phyloP scores from a whole-genome alignment of 2,888 invertebrate species.

The Meandrusa payeni region DNA sequence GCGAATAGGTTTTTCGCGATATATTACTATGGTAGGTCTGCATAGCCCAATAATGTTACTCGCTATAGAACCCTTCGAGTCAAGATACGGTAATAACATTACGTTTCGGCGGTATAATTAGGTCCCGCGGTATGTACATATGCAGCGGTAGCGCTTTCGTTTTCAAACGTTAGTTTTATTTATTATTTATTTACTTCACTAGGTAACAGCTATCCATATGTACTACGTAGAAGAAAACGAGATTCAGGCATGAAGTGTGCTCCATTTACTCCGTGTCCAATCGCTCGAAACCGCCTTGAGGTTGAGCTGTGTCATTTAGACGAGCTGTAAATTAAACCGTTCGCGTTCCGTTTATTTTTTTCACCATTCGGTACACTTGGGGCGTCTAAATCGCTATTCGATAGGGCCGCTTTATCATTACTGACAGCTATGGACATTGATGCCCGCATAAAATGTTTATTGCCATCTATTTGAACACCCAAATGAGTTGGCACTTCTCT shows the following conservation, averaged over 20 bases:
- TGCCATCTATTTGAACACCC: slow-evolving; percentile 7
- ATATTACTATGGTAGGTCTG: too few relatives aligned
- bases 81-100: too few relatives aligned
- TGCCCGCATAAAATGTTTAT: slow-evolving; percentile 16
- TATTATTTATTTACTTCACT: not conserved
- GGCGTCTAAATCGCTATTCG: slow-evolving; percentile 17
- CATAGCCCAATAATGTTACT: too few relatives aligned
- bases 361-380: slow-evolving; percentile 5
- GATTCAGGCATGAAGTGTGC: slow-evolving; percentile 6
- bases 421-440: slow-evolving; percentile 14
- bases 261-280: slow-evolving; percentile 27
- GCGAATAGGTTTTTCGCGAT: too few relatives aligned
- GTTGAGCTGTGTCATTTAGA: slow-evolving; percentile 20
- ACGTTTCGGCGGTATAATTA: too few relatives aligned
- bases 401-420: slow-evolving; percentile 16
- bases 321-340: slow-evolving; percentile 7
- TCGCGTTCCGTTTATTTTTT: slow-evolving; percentile 5
- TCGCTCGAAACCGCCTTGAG: slow-evolving; percentile 23
- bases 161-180: not conserved
- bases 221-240: slow-evolving; percentile 8
- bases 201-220: not conserved
- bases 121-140: too few relatives aligned
- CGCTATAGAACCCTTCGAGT: too few relatives aligned
- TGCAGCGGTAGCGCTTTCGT: too few relatives aligned
- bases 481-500: slow-evolving; percentile 7